Conservation (phyloP, 2,113 vertebrate species). For the Anarrhichthys ocellatus region DNA sequence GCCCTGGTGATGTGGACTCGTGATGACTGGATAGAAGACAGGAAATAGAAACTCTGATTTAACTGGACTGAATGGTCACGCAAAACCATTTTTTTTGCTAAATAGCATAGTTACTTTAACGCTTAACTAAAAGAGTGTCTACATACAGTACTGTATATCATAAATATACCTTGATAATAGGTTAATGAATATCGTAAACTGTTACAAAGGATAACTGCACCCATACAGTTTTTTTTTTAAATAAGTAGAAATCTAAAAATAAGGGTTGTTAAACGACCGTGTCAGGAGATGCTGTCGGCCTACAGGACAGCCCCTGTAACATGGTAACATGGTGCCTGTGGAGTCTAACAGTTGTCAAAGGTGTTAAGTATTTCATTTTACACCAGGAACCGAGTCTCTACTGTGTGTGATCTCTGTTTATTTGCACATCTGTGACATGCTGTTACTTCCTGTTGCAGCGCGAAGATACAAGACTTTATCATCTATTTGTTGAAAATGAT, state of each 20-base stretch:
- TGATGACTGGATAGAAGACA: slow-evolving; percentile 86
- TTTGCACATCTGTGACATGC: background rate
- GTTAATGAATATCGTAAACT: background rate
- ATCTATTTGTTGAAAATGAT: background rate
- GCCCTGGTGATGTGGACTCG: slow-evolving; percentile 97
- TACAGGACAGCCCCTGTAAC: background rate
- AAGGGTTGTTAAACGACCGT: background rate
- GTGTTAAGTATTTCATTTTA: slow-evolving; percentile 12
- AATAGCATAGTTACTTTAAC: background rate
- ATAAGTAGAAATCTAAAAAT: background rate
- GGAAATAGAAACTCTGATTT: background rate
- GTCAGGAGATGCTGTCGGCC: background rate
- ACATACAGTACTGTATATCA: background rate
- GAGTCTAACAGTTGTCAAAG: background rate
- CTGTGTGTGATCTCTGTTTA: background rate
- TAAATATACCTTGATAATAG: background rate
- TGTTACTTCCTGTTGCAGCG: background rate
- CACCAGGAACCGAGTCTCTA: background rate
- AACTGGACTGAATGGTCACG: background rate
- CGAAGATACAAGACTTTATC: background rate
- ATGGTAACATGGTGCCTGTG: background rate
- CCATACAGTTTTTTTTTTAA: background rate
- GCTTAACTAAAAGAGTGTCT: background rate
- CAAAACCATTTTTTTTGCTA: background rate
- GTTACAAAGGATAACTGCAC: background rate